Conservation (phyloP, 1,140 invertebrate species). For the Dinoponera quadriceps region DNA sequence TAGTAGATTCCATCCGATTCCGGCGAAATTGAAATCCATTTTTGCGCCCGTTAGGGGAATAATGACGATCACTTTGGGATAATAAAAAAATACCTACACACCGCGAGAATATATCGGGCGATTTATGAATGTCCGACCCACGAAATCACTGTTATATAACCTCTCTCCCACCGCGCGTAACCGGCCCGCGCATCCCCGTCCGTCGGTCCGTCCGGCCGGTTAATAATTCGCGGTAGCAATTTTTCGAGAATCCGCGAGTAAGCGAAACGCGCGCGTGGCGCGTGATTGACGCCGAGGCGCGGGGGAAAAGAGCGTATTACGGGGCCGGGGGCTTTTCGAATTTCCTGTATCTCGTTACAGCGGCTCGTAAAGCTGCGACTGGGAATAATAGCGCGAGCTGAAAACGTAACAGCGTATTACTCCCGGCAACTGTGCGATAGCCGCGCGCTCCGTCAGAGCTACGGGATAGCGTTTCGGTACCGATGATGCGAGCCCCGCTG, state of each 20-base stretch:
- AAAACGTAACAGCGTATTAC: constrained; percentile 61
- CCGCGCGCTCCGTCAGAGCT: no score
- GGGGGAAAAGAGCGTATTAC: constrained; percentile 22
- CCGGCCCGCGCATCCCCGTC: no score
- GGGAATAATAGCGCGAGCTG: constrained; percentile 49
- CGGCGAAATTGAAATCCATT: constrained; percentile 54
- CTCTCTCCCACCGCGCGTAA: no score
- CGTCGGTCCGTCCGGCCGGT: neutral
- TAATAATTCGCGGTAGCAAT: constrained; percentile 50
- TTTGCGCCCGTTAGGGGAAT: constrained; percentile 49
- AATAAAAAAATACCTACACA: constrained; percentile 40
- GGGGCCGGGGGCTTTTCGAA: constrained; percentile 42
- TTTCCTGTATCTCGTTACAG: constrained; percentile 57
- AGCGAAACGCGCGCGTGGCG: constrained; percentile 22
- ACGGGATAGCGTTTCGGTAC: constrained; percentile 1
- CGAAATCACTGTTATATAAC: constrained; percentile 49
- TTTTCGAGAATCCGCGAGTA: constrained; percentile 47
- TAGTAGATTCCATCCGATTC: constrained; percentile 1
- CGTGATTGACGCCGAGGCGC: neutral
- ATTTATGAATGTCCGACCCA: constrained; percentile 53
- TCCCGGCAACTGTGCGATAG: neutral
- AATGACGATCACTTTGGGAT: constrained; percentile 60
- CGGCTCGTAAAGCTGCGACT: constrained; percentile 62
- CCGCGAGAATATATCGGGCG: constrained; percentile 1
- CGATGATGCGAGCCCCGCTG: neutral